phyloP scores from a whole-genome alignment of 1,140 invertebrate genomes.

The Palaemon carinicauda region DNA sequence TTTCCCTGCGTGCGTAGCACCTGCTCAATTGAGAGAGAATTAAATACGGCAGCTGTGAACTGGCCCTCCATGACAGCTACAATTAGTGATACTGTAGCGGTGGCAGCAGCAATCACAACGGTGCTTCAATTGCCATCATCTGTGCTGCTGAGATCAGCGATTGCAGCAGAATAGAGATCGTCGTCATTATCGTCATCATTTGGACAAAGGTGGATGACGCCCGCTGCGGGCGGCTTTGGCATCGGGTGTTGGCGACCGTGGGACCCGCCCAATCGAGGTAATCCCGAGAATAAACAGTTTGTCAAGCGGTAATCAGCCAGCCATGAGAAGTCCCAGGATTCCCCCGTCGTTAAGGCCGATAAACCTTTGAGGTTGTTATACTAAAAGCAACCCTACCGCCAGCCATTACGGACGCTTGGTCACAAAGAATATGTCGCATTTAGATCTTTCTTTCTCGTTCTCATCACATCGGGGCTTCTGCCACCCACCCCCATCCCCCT shows the following conservation, averaged over 20 bases:
- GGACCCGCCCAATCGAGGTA: slow-evolving; percentile 26
- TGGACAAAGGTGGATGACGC: neutral
- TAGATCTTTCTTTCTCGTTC: slow-evolving; percentile 12
- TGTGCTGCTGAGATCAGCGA: too few species aligned
- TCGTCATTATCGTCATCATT: too few species aligned
- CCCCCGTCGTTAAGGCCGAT: neutral
- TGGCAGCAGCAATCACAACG: too few species aligned
- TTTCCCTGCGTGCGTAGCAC: too few species aligned
- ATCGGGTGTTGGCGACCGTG: slow-evolving; percentile 15
- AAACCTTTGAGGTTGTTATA: neutral
- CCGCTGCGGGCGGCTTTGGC: neutral
- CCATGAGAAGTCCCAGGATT: neutral
- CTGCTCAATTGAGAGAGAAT: too few species aligned
- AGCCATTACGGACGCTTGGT: slow-evolving; percentile 48
- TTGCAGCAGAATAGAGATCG: too few species aligned
- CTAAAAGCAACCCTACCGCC: slow-evolving; percentile 3
- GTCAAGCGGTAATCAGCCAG: slow-evolving; percentile 54
- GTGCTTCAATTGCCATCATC: too few species aligned
- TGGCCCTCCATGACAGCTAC: too few species aligned
- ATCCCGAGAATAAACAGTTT: slow-evolving; percentile 58
- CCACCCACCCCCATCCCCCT: neutral
- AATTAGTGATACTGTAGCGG: too few species aligned
- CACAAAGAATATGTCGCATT: slow-evolving; percentile 51
- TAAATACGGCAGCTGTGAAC: too few species aligned
- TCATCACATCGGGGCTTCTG: neutral